Percentiles rank a stretch among this genome's conserved stretches.
Evolutionary conservation across 30 jellyfish, hydroid and myxozoan genomes (phyloP).

Genomic region (Nemopilema nomurai): DNA sequence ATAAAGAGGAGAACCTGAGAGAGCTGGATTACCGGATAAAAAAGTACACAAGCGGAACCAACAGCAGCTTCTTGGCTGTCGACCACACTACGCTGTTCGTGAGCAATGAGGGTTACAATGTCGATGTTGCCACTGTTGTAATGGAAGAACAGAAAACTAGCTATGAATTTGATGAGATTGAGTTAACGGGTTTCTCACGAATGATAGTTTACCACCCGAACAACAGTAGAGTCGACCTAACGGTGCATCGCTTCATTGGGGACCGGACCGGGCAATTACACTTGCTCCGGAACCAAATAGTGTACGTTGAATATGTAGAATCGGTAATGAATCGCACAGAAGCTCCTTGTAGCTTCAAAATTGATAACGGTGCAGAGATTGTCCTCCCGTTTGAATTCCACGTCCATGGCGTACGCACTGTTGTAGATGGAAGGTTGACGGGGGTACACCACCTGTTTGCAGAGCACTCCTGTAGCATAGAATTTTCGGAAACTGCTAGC

Average conservation of each 20-base stretch:
- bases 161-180: constrained; percentile 63
- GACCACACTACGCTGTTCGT: constrained; percentile 67
- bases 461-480: constrained; percentile 52
- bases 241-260: constrained; percentile 61
- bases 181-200: constrained; percentile 59
- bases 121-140: constrained; percentile 55
- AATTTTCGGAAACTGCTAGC: constrained; percentile 64
- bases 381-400: constrained; percentile 68
- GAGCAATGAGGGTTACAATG: constrained; percentile 55
- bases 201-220: constrained; percentile 49
- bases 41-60: constrained; percentile 45
- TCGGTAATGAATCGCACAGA: constrained; percentile 65
- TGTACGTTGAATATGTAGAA: constrained; percentile 56
- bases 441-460: constrained; percentile 71
- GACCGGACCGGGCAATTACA: constrained; percentile 67
- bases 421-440: constrained; percentile 66
- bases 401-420: constrained; percentile 66
- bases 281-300: constrained; percentile 46
- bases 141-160: constrained; percentile 41
- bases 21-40: constrained; percentile 57
- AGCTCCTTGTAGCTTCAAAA: constrained; percentile 65
- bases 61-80: constrained; percentile 53
- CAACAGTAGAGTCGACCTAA: constrained; percentile 17
- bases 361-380: constrained; percentile 59
- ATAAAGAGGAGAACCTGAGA: constrained; percentile 56